Evolutionary conservation across 2,888 invertebrate species (phyloP), one percentile per base, ranked within the genome.

Genomic region (Heliconius ethilla): DNA sequence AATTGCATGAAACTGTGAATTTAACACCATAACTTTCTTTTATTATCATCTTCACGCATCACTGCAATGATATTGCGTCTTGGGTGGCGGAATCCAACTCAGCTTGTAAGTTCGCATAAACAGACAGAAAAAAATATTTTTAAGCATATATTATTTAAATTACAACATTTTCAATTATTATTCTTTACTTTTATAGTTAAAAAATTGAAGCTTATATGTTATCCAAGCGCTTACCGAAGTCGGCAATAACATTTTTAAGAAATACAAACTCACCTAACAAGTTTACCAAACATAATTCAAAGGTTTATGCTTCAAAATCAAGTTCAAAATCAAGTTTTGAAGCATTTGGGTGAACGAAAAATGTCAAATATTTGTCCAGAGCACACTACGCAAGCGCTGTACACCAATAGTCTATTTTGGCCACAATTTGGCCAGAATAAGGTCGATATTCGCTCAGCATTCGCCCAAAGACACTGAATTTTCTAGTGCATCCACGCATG

Each of bases 401-500:
- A 75, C 45, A 22, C 9, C 5, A 55, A 22, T 29, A 27, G 7
- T 37, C 27, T 63, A 65, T 27, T 22, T 65, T 63, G 40, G 40
- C 85, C 83, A 79, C 87, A 78, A 78, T 15, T 11, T 59, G 10
- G 80, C n/a, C 9, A 69, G n/a, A 6, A 72, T 86, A 89, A 83
- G 85, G 86, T 83, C 74, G 75, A 83, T 75, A 82, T 85, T 87
- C 72, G 63, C 77, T 78, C 80, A 75, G 72, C 79, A 45, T n/a
- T 18, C 74, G 73, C 80, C 37, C 59, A 40, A 33, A 25, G 29
- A 25, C 33, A 85, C 86, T 83, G 66, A 72, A 89, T 88, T 87
- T 86, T 87, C 87, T 84, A 87, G 87, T 86, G 87, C 86, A 81
- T 83, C 83, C 84, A 90, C 93, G 92, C 93, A 93, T 92, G 93